A percentile compares a stretch with the other conserved stretches of the same genome.
Evolutionary conservation across 37 sponge, comb jelly and placozoan genomes (phyloP).

Genomic region (Chondrilla cf. caribensis): DNA sequence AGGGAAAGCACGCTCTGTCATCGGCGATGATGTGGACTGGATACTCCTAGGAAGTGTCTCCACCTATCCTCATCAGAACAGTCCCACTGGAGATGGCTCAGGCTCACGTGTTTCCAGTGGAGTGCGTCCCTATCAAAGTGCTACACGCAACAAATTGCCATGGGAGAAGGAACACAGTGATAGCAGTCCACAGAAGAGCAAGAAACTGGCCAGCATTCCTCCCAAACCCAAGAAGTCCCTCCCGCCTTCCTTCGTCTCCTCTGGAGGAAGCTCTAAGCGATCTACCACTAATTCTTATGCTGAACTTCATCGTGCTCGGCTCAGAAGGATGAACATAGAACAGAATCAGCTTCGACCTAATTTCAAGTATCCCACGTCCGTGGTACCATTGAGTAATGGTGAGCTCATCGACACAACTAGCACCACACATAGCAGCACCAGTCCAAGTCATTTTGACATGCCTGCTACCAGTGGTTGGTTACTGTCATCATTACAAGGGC

Average conservation of each 20-base stretch:
- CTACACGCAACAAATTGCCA: slow-evolving; percentile 56
- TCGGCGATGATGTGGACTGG: slow-evolving; percentile 78
- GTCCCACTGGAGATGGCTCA: not conserved
- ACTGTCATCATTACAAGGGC: not conserved
- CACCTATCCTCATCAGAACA: not conserved
- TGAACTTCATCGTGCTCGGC: slow-evolving; percentile 3
- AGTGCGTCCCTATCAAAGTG: slow-evolving; percentile 67
- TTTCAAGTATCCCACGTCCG: not conserved
- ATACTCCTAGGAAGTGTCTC: slow-evolving; percentile 39
- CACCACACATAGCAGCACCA: not conserved
- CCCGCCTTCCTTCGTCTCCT: not conserved
- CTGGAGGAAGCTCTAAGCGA: not conserved
- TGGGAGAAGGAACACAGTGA: slow-evolving; percentile 49
- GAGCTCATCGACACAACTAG: not conserved
- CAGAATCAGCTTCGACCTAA: not conserved
- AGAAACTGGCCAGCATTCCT: not conserved
- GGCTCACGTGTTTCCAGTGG: not conserved
- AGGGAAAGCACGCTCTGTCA: not conserved
- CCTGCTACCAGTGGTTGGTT: not conserved
- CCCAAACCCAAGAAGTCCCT: not conserved
- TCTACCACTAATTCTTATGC: not conserved
- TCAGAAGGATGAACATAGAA: slow-evolving; percentile 2
- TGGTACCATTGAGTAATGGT: not conserved
- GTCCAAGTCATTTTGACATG: no score
- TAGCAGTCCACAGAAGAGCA: not conserved